Conservation (phyloP, 2,113 vertebrate genomes). For the Prunella himalayana region DNA sequence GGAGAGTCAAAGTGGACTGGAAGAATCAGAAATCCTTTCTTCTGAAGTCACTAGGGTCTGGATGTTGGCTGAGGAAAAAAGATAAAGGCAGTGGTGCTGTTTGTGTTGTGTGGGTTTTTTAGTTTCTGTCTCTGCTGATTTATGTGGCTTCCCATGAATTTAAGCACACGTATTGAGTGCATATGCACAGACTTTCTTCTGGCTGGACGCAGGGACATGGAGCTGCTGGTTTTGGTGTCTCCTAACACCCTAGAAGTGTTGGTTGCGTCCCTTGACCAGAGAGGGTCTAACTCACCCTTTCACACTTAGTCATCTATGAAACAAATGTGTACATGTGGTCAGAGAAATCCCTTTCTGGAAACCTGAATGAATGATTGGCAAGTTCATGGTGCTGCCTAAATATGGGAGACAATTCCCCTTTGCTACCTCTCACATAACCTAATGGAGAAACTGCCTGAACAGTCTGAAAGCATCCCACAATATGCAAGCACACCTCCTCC, state of each 20-base stretch:
- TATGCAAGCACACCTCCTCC: neutral
- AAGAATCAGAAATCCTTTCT: neutral
- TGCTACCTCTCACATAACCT: neutral
- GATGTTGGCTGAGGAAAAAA: neutral
- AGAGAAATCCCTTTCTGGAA: neutral
- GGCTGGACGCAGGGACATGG: rapidly evolving
- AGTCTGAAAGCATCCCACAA: neutral
- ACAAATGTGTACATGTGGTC: neutral
- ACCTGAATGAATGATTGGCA: neutral
- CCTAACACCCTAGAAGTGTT: neutral
- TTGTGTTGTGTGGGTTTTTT: neutral
- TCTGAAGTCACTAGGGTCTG: neutral
- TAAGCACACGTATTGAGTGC: rapidly evolving
- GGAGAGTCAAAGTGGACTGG: neutral
- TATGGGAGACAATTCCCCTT: rapidly evolving
- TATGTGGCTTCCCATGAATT: neutral
- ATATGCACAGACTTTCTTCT: neutral
- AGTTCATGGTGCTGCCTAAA: rapidly evolving
- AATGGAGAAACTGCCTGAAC: neutral
- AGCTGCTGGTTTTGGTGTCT: neutral
- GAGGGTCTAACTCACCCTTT: neutral
- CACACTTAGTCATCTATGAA: neutral
- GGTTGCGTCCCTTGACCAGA: neutral
- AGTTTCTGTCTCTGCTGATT: neutral
- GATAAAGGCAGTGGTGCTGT: rapidly evolving